Evolutionary conservation across 2,113 vertebrate genomes (phyloP).

Genomic region (Chamaetylas fuelleborni): DNA sequence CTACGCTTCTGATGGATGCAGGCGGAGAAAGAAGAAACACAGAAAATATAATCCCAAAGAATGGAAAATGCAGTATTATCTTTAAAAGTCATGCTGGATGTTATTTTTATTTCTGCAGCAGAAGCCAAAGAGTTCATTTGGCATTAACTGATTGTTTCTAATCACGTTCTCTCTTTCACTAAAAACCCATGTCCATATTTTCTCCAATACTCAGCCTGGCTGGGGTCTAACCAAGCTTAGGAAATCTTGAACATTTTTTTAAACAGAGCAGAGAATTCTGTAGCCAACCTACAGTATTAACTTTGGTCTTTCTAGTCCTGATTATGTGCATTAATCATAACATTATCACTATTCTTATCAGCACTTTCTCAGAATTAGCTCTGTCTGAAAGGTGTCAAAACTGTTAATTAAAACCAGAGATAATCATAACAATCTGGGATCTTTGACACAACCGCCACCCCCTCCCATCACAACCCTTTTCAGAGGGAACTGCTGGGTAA

Average conservation of each 20-base stretch:
- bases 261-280: background rate
- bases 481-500: background rate
- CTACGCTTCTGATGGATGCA: background rate
- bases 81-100: background rate
- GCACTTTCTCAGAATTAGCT: background rate
- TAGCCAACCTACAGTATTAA: background rate
- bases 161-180: background rate
- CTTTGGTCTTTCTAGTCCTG: background rate
- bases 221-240: background rate
- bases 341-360: background rate
- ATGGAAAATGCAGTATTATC: background rate
- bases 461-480: background rate
- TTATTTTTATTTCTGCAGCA: background rate
- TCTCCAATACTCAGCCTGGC: background rate
- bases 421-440: background rate
- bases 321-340: background rate
- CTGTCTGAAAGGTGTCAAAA: background rate
- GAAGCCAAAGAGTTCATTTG: background rate
- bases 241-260: background rate
- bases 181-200: background rate
- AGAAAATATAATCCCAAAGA: background rate
- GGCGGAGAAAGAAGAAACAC: background rate
- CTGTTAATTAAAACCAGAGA: background rate
- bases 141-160: background rate
- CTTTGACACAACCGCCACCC: background rate